Conservation (phyloP, 2,113 vertebrate genomes). For the Lethenteron reissneri region DNA sequence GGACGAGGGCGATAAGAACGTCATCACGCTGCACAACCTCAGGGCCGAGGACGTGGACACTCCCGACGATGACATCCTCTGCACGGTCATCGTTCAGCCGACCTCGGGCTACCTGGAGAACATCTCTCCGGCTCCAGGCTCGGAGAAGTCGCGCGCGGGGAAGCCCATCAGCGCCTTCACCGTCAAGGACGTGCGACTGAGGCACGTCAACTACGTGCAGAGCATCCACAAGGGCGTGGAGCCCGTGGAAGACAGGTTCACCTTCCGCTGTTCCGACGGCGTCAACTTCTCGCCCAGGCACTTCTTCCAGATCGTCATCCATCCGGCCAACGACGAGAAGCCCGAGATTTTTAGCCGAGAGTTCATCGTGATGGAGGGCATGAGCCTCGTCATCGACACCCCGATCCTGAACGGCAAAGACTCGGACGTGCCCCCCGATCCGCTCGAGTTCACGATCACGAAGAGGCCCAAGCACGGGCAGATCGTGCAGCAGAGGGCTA, state of each 20-base stretch:
- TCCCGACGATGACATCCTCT: slow-evolving; percentile 20
- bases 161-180: slow-evolving; percentile 24
- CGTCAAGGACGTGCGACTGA: slow-evolving; percentile 17
- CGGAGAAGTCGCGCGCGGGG: slow-evolving; percentile 18
- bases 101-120: slow-evolving; percentile 26
- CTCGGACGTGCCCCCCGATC: slow-evolving; percentile 18
- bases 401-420: slow-evolving; percentile 19
- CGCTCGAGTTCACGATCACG: slow-evolving; percentile 20
- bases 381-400: slow-evolving; percentile 24
- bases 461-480: slow-evolving; percentile 17
- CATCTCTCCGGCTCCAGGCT: slow-evolving; percentile 19
- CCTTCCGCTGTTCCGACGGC: slow-evolving; percentile 24
- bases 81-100: slow-evolving; percentile 20
- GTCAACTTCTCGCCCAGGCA: slow-evolving; percentile 19
- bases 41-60: slow-evolving; percentile 19
- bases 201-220: slow-evolving; percentile 22
- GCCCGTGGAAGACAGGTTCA: slow-evolving; percentile 19
- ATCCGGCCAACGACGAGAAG: slow-evolving; percentile 22
- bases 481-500: slow-evolving; percentile 20
- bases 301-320: slow-evolving; percentile 21
- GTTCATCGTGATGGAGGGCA: slow-evolving; percentile 26
- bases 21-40: slow-evolving; percentile 22
- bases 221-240: slow-evolving; percentile 25
- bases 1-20: slow-evolving; percentile 39
- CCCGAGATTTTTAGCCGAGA: slow-evolving; percentile 18